Percentiles rank a stretch among this genome's conserved stretches.
Conservation (phyloP, 2,113 vertebrate species). For the Scortum barcoo region DNA sequence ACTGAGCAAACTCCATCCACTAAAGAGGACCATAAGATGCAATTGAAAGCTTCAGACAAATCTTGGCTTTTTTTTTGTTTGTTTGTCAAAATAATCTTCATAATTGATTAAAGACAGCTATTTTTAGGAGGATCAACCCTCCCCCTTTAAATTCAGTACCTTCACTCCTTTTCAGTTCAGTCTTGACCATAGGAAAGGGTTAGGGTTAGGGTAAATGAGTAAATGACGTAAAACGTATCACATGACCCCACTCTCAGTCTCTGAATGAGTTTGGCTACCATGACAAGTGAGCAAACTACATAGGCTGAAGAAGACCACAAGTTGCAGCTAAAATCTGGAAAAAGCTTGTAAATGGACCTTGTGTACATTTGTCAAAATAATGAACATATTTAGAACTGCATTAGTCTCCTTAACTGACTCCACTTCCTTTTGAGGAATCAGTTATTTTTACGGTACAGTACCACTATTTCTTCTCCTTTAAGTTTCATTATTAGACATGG, state of each 20-base stretch:
- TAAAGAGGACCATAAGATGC: background rate
- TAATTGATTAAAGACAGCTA: background rate
- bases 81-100: background rate
- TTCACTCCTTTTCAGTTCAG: background rate
- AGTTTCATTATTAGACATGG: too few relatives aligned
- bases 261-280: background rate
- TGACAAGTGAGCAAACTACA: background rate
- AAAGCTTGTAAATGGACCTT: background rate
- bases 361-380: background rate
- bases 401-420: background rate
- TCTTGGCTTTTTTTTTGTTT: background rate
- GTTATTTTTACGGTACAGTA: background rate
- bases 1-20: background rate
- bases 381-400: background rate
- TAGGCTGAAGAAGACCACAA: background rate
- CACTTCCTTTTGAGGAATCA: background rate
- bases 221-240: background rate
- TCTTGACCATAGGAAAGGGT: background rate
- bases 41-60: background rate
- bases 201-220: too few relatives aligned
- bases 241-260: background rate
- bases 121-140: too few relatives aligned
- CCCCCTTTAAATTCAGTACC: background rate
- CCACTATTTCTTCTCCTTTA: background rate
- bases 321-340: background rate